A percentile compares a stretch with the other conserved stretches of the same genome.
Evolutionary conservation across 1,140 invertebrate genomes (phyloP).

Genomic region (Eurytemora carolleeae): DNA sequence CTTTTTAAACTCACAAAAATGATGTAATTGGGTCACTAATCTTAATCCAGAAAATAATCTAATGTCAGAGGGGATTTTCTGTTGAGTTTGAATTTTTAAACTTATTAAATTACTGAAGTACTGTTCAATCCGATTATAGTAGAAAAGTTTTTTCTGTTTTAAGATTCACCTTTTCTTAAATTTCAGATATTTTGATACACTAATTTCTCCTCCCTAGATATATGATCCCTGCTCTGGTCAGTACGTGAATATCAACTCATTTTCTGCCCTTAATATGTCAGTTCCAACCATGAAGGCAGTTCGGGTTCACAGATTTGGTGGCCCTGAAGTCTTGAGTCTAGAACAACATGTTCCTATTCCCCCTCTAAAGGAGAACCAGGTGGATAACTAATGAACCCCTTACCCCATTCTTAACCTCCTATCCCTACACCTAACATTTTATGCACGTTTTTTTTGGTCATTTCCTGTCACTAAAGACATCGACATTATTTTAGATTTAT

Average conservation of each 20-base stretch:
- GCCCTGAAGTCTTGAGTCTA: conserved; percentile 9
- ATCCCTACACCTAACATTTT: too few species aligned
- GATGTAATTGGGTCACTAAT: too few species aligned
- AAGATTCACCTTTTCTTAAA: neutral
- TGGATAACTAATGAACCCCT: too few species aligned
- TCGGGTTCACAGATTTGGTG: conserved; percentile 4
- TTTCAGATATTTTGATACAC: neutral
- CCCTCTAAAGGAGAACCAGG: neutral
- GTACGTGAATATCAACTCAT: neutral
- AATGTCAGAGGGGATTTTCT: too few species aligned
- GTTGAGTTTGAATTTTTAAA: neutral
- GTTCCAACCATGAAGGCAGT: conserved; percentile 9
- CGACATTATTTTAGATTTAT: too few species aligned
- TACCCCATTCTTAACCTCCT: too few species aligned
- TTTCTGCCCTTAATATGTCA: neutral
- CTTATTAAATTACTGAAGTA: neutral
- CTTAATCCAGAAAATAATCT: too few species aligned
- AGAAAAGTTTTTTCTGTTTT: neutral
- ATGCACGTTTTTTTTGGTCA: too few species aligned
- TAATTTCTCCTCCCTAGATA: neutral
- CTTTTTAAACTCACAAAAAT: too few species aligned
- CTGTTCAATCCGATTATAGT: neutral
- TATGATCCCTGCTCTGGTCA: neutral
- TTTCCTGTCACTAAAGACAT: too few species aligned
- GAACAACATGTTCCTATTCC: neutral